Percentiles rank a stretch among this genome's conserved stretches.
Evolutionary conservation across 1,140 invertebrate genomes (phyloP).

Genomic region (Phymastichus coffea): DNA sequence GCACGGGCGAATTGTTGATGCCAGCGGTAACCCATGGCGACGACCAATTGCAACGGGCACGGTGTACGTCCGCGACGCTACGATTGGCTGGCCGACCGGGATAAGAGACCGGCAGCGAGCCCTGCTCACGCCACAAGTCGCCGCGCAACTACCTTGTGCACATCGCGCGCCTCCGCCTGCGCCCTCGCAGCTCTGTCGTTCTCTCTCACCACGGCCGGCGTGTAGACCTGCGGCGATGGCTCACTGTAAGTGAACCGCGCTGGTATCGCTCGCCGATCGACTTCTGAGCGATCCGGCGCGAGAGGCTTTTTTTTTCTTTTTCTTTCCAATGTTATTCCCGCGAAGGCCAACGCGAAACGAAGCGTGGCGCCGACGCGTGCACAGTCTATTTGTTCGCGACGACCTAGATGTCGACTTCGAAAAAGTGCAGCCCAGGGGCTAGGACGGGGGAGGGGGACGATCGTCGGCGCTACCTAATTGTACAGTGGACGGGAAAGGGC

Average conservation of each 20-base stretch:
- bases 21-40: slow-evolving; percentile 54
- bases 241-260: too few relatives aligned
- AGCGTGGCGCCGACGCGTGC: not conserved
- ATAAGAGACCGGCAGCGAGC: slow-evolving; percentile 54
- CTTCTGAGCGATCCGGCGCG: too few relatives aligned
- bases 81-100: slow-evolving; percentile 53
- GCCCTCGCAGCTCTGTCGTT: slow-evolving; percentile 10
- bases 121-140: slow-evolving; percentile 35
- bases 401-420: too few relatives aligned
- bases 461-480: too few relatives aligned
- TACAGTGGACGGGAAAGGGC: too few relatives aligned
- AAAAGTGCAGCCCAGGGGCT: too few relatives aligned
- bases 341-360: not conserved
- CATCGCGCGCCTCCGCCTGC: too few relatives aligned
- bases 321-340: not conserved
- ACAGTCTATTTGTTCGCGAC: too few relatives aligned
- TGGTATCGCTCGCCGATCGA: too few relatives aligned
- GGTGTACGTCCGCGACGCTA: slow-evolving; percentile 41
- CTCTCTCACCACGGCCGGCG: not conserved
- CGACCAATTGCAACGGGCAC: slow-evolving; percentile 51
- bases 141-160: not conserved
- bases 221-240: too few relatives aligned
- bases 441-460: too few relatives aligned
- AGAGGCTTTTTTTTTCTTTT: slow-evolving; percentile 1
- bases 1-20: slow-evolving; percentile 53